Conservation (phyloP, 1,140 invertebrate genomes). For the Drosophila persimilis region DNA sequence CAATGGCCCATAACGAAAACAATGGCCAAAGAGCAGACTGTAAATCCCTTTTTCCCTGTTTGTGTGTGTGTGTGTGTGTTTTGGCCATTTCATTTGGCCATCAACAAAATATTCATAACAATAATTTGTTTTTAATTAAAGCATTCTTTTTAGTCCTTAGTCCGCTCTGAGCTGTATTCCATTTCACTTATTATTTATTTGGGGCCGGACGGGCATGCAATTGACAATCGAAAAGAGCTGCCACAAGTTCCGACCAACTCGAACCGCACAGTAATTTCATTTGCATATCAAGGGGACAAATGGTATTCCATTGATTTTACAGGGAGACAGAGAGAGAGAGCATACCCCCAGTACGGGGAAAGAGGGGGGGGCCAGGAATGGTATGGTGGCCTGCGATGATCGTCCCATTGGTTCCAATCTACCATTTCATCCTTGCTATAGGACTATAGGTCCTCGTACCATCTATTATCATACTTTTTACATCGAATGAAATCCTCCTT, state of each 20-base stretch:
- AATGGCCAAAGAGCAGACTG: slow-evolving; percentile 36
- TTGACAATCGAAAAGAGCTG: slow-evolving; percentile 50
- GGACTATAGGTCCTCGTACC: too few species aligned
- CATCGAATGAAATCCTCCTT: too few species aligned
- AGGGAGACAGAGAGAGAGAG: too few species aligned
- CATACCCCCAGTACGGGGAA: too few species aligned
- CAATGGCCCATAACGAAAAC: slow-evolving; percentile 12
- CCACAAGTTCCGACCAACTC: background rate
- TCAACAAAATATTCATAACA: slow-evolving; percentile 72
- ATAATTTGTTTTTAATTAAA: slow-evolving; percentile 78
- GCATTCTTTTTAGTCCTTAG: slow-evolving; percentile 34
- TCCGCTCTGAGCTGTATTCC: slow-evolving; percentile 23
- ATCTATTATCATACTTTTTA: too few species aligned
- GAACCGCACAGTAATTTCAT: slow-evolving; percentile 2
- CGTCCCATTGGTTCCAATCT: too few species aligned
- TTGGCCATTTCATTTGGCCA: slow-evolving; percentile 20
- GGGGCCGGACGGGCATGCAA: slow-evolving; percentile 31
- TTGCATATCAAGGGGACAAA: slow-evolving; percentile 14
- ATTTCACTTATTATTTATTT: slow-evolving; percentile 64
- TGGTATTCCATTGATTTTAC: too few species aligned
- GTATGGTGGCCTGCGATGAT: too few species aligned
- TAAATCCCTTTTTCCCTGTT: slow-evolving; percentile 21
- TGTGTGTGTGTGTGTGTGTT: slow-evolving; percentile 2
- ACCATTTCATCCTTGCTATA: too few species aligned
- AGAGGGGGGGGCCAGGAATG: too few species aligned